Percentiles rank a stretch among this genome's conserved stretches.
Conservation (phyloP, 2,113 vertebrate species). For the Oncorhynchus tshawytscha region DNA sequence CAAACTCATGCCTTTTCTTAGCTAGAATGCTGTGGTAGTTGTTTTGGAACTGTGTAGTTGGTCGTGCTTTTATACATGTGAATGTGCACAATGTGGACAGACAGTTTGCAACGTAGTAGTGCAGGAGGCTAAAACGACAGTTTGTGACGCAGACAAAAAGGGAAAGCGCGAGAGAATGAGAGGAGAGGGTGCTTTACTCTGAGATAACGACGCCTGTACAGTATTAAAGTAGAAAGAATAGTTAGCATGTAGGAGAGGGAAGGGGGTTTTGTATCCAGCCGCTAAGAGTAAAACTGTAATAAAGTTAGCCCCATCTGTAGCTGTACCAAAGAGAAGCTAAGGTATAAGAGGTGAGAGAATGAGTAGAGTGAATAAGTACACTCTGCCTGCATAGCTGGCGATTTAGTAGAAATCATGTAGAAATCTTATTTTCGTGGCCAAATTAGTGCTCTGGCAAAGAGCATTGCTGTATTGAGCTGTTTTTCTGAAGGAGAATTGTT, state of each 20-base stretch:
- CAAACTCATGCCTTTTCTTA: background rate
- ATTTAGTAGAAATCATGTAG: slow-evolving; percentile 72
- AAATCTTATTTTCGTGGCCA: slow-evolving; percentile 63
- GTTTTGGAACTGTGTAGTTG: background rate
- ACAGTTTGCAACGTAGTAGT: too few species aligned
- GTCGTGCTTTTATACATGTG: background rate
- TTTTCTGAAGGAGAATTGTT: slow-evolving; percentile 46
- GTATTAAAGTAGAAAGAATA: background rate
- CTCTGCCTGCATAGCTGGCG: slow-evolving; percentile 53
- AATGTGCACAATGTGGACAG: background rate
- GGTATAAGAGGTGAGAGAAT: background rate
- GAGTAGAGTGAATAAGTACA: slow-evolving; percentile 5
- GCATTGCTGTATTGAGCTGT: slow-evolving; percentile 62
- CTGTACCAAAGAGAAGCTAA: background rate
- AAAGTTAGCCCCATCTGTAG: too few species aligned
- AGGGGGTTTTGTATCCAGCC: too few species aligned
- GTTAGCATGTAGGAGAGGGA: background rate
- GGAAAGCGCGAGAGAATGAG: background rate
- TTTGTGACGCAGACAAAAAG: background rate
- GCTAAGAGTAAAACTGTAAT: too few species aligned
- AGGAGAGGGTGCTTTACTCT: background rate
- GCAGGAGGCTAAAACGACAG: background rate
- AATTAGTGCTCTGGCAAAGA: slow-evolving; percentile 58
- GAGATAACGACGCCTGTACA: background rate
- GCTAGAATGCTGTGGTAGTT: background rate